These are phyloP conservation scores for Sialia sialis DNA, from an alignment of 2,113 vertebrate species.

Conservation along the genomic window DNA sequence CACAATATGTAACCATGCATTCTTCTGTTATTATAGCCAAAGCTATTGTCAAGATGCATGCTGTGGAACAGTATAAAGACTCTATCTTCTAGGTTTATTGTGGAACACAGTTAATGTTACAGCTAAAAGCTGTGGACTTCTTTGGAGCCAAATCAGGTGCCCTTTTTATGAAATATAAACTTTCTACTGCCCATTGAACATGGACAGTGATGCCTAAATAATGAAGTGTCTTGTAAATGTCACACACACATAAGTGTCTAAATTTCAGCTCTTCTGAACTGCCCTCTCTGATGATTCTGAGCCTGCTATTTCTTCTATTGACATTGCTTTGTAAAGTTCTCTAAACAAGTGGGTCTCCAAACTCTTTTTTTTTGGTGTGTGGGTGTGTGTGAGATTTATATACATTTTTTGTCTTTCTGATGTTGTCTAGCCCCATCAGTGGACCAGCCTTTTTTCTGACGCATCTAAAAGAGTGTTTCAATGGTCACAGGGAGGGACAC, in stretches of 20 bases:
- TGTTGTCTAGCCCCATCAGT: neutral
- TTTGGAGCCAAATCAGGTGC: neutral
- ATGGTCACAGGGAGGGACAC: neutral
- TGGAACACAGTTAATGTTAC: neutral
- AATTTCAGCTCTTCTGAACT: neutral
- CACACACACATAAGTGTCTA: fast-evolving
- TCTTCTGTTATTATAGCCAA: neutral
- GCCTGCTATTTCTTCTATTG: neutral
- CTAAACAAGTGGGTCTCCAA: neutral
- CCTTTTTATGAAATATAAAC: neutral
- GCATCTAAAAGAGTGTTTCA: neutral
- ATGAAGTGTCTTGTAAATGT: neutral
- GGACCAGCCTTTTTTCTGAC: neutral
- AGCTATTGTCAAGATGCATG: neutral
- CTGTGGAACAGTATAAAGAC: neutral
- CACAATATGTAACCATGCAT: neutral
- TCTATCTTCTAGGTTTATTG: neutral
- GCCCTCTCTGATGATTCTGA: neutral
- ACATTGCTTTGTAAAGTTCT: neutral
- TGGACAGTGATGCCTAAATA: neutral
- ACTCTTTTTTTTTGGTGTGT: neutral
- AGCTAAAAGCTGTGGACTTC: neutral
- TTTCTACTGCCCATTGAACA: neutral
- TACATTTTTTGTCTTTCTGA: neutral
- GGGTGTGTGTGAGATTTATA: neutral